Evolutionary conservation across 2,797 vertebrate species (phyloP), one percentile per base, ranked within the genome.

Genomic region (Echiichthys vipera): DNA sequence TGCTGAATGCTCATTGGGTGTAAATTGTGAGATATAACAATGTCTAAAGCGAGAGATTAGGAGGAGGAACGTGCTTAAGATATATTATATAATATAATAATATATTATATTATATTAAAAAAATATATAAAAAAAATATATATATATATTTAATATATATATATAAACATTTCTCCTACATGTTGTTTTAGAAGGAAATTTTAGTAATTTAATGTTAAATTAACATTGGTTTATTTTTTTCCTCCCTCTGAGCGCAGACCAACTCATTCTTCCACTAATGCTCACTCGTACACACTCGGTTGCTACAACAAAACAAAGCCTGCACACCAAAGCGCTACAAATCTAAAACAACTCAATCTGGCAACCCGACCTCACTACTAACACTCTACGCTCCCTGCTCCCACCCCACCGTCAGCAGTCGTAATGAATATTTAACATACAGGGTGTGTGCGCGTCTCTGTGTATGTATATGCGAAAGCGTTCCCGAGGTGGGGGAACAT

Each of bases 351-450:
- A 88, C 85, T 84, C 80, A 86, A 86, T 82, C 76, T 88, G 89
- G 91, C 91, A 86, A 83, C 81, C 79, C 34, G 4, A 63, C 54
- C 74, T 74, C 24, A 20, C 71, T 50, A 9, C 75, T 71, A 88
- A 91, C 83, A 87, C 79, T 89, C 87, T 61, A 67, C 53, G 37
- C 78, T 72, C 53, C 51, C 63, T 22, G 57, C 75, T 67, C 68
- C 71, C 64, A 69, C 62, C 40, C 76, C 76, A 29, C 77, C 70
- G 27, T 82, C 88, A 82, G 80, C 71, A 64, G 78, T 67, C 18
- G 15, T 67, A 15, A 93, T 93, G 88, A 93, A 93, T 93, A 91
- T 93, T 93, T 93, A 90, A 92, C 88, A 66, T 10, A 30, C 57
- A 34, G 62, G 22, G 62, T 66, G 71, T 72, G 84, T 63, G 71